phyloP scores from a whole-genome alignment of 2,113 vertebrate genomes.

The Vidua macroura region DNA sequence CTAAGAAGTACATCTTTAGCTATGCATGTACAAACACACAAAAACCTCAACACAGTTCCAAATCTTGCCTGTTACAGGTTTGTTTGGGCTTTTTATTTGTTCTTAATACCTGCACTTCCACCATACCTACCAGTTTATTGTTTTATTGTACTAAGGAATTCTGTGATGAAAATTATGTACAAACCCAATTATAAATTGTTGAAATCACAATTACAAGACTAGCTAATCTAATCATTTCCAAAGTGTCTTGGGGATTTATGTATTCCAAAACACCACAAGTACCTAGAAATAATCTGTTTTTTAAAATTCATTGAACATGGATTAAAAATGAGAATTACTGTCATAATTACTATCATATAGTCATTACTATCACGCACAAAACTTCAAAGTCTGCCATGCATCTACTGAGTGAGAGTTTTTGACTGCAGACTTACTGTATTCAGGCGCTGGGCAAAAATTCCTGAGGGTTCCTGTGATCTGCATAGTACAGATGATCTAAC shows the following conservation, averaged over 20 bases:
- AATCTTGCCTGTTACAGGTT: neutral
- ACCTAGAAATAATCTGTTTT: neutral
- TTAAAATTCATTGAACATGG: neutral
- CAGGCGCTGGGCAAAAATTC: neutral
- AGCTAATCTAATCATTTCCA: neutral
- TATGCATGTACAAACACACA: neutral
- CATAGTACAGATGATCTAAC: fast-evolving
- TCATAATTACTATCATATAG: neutral
- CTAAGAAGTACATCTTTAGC: neutral
- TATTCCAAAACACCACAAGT: neutral
- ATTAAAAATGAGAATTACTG: neutral
- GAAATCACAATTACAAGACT: neutral
- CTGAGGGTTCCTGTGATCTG: neutral
- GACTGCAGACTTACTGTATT: neutral
- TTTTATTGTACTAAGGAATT: neutral
- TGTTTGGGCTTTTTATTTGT: neutral
- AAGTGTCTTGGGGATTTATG: fast-evolving
- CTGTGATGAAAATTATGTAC: neutral
- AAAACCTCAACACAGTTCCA: neutral
- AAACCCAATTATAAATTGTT: neutral
- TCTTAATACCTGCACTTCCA: neutral
- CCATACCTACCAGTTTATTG: neutral
- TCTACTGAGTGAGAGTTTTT: neutral
- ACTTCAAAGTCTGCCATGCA: neutral
- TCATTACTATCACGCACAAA: neutral